Conservation (phyloP, 2,888 invertebrate genomes). For the Scaptomyza reducta region DNA sequence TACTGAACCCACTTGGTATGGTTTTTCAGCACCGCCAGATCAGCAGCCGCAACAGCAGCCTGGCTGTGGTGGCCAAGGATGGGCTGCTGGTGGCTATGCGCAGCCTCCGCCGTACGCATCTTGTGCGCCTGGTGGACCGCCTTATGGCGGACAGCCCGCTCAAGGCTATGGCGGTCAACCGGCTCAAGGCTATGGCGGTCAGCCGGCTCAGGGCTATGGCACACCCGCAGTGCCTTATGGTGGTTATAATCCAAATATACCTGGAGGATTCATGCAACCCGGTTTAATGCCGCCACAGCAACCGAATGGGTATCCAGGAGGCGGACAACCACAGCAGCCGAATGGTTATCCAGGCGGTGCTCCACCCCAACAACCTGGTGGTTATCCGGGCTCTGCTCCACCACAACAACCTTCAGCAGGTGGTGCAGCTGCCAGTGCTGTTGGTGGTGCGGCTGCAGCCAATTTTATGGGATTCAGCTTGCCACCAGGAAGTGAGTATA, state of each 20-base stretch:
- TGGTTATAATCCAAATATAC: slow-evolving; percentile 62
- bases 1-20: slow-evolving; percentile 78
- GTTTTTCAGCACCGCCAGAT: slow-evolving; percentile 79
- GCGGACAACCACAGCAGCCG: slow-evolving; percentile 53
- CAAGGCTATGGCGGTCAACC: slow-evolving; percentile 41
- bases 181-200: slow-evolving; percentile 50
- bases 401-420: slow-evolving; percentile 51
- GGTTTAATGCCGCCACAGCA: slow-evolving; percentile 65
- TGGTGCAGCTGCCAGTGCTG: slow-evolving; percentile 44
- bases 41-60: slow-evolving; percentile 68
- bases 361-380: slow-evolving; percentile 49
- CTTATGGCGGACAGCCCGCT: slow-evolving; percentile 61
- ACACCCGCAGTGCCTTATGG: slow-evolving; percentile 52
- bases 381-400: slow-evolving; percentile 31
- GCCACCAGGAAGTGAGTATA: slow-evolving; percentile 83
- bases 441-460: slow-evolving; percentile 50
- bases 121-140: slow-evolving; percentile 52
- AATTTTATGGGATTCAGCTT: slow-evolving; percentile 82
- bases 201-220: slow-evolving; percentile 51
- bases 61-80: slow-evolving; percentile 64
- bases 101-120: slow-evolving; percentile 73
- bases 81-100: slow-evolving; percentile 68
- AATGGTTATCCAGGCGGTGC: slow-evolving; percentile 33
- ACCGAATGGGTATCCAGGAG: slow-evolving; percentile 50
- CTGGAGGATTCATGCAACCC: slow-evolving; percentile 74